Conservation (phyloP, 1,140 invertebrate genomes). For the Drosophila tristis region DNA sequence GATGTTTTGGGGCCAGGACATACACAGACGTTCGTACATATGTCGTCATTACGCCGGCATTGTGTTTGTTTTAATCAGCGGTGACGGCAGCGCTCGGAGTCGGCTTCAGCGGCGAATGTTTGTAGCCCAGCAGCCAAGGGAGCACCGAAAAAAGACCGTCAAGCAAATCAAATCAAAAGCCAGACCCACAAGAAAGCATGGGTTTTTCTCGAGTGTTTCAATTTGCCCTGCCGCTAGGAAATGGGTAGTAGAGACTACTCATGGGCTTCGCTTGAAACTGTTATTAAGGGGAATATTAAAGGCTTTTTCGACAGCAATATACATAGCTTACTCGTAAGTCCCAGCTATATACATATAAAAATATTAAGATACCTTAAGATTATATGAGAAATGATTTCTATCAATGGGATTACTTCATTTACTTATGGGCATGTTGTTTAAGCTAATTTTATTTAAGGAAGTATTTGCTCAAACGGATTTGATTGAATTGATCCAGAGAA, state of each 20-base stretch:
- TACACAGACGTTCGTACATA: conserved; percentile 57
- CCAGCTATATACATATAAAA: too few relatives aligned
- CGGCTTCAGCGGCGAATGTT: conserved; percentile 63
- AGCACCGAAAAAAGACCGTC: conserved; percentile 23
- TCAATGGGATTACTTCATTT: too few relatives aligned
- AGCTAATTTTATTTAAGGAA: too few relatives aligned
- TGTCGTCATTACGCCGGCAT: conserved; percentile 80
- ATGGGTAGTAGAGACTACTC: neutral
- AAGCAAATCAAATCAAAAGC: conserved; percentile 59
- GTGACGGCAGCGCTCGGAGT: conserved; percentile 44
- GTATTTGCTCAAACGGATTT: too few relatives aligned
- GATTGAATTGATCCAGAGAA: too few relatives aligned
- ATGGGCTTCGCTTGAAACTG: too few relatives aligned
- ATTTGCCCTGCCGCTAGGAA: neutral
- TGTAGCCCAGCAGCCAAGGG: conserved; percentile 42
- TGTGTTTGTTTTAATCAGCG: conserved; percentile 83
- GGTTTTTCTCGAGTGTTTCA: conserved; percentile 22
- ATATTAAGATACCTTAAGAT: too few relatives aligned
- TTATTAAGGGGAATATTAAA: too few relatives aligned
- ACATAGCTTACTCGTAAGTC: too few relatives aligned
- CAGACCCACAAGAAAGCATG: conserved; percentile 44
- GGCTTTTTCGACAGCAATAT: too few relatives aligned
- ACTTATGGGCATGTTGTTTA: too few relatives aligned
- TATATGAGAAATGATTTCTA: too few relatives aligned
- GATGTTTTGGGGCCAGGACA: conserved; percentile 16